phyloP scores from a whole-genome alignment of 2,888 invertebrate species.

The Cheilosia variabilis region DNA sequence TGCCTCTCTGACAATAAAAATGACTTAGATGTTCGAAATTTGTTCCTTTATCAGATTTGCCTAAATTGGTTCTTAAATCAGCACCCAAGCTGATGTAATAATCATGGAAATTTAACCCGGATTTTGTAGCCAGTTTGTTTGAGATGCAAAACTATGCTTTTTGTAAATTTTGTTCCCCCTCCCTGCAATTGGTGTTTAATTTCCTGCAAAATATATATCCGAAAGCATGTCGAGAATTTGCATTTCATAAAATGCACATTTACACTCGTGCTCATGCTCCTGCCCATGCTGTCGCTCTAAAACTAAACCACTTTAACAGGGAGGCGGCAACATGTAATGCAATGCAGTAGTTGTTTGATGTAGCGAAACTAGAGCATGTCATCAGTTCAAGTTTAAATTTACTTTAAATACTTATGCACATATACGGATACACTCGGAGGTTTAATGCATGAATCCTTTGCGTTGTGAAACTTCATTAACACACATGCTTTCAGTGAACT shows the following conservation, averaged over 20 bases:
- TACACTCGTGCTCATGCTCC: conserved; percentile 17
- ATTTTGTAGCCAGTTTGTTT: too few relatives aligned
- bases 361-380: conserved; percentile 72
- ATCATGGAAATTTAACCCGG: too few relatives aligned
- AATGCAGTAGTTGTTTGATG: conserved; percentile 52
- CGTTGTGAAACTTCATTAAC: conserved; percentile 72
- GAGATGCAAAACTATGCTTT: too few relatives aligned
- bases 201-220: background rate
- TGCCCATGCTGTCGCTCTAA: conserved; percentile 13
- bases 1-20: too few relatives aligned
- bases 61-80: too few relatives aligned
- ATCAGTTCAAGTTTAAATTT: conserved; percentile 75
- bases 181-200: conserved; percentile 65
- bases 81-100: too few relatives aligned
- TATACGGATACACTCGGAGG: conserved; percentile 30
- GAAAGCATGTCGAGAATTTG: conserved; percentile 26
- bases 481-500: conserved; percentile 75
- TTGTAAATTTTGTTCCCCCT: too few relatives aligned
- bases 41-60: too few relatives aligned
- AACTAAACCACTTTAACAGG: conserved; percentile 68
- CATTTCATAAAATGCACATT: conserved; percentile 71
- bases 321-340: conserved; percentile 35
- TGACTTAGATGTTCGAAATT: too few relatives aligned
- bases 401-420: conserved; percentile 63
- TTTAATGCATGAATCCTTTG: conserved; percentile 68